Evolutionary conservation across 2,888 invertebrate genomes (phyloP).

Genomic region (Metellina segmentata): DNA sequence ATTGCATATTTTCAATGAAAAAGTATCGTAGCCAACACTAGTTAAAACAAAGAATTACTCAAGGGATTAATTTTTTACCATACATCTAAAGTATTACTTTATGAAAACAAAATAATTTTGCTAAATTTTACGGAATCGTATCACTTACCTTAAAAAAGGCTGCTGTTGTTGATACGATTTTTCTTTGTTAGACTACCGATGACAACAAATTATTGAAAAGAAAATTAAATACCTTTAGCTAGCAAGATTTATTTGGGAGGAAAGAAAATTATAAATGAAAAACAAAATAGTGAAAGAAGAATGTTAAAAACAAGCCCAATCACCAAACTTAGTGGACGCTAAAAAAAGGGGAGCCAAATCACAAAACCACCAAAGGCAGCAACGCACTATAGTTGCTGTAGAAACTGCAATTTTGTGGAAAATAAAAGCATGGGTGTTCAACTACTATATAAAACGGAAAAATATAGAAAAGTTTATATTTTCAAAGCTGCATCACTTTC

Average conservation of each 20-base stretch:
- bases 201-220: neutral
- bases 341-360: neutral
- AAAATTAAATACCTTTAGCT: neutral
- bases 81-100: too few species aligned
- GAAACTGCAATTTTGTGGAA: neutral
- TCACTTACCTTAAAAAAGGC: neutral
- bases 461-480: neutral
- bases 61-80: too few species aligned
- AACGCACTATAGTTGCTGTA: neutral
- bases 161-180: neutral
- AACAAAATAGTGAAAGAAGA: neutral
- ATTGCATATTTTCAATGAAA: too few species aligned
- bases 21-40: too few species aligned
- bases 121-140: neutral
- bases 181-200: neutral
- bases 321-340: neutral
- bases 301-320: neutral
- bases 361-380: neutral
- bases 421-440: neutral
- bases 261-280: neutral
- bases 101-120: neutral
- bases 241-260: neutral
- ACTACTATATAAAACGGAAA: neutral
- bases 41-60: too few species aligned
- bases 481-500: neutral